phyloP scores from a whole-genome alignment of 2,113 vertebrate species.

The Vidua macroura region DNA sequence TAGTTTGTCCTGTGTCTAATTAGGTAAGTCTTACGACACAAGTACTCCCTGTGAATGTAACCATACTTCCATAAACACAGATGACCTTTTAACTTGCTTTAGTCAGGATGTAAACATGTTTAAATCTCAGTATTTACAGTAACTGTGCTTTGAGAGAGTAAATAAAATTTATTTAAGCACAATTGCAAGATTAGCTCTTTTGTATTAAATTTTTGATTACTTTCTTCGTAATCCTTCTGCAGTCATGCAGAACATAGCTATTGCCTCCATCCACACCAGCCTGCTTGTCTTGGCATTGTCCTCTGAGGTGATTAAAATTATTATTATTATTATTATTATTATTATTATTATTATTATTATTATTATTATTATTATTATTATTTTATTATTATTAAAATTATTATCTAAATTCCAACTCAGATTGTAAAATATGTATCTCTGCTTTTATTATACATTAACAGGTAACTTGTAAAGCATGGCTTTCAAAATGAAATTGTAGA shows the following conservation, averaged over 20 bases:
- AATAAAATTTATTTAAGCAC: neutral
- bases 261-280: neutral
- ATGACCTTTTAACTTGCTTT: neutral
- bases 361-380: no score
- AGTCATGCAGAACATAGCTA: neutral
- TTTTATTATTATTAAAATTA: no score
- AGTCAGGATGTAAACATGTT: neutral
- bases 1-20: neutral
- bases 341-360: no score
- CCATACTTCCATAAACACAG: neutral
- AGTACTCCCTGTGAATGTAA: neutral
- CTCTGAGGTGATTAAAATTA: no score
- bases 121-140: neutral
- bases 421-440: neutral
- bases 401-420: no score
- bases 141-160: neutral
- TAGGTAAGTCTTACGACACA: neutral
- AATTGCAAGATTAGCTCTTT: neutral
- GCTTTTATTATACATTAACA: neutral
- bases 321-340: no score
- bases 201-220: neutral
- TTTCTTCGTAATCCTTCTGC: neutral
- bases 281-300: rapidly evolving
- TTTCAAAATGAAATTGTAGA: neutral
- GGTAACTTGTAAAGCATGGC: neutral